phyloP scores from a whole-genome alignment of 2,113 vertebrate species.

The Tiliqua scincoides region DNA sequence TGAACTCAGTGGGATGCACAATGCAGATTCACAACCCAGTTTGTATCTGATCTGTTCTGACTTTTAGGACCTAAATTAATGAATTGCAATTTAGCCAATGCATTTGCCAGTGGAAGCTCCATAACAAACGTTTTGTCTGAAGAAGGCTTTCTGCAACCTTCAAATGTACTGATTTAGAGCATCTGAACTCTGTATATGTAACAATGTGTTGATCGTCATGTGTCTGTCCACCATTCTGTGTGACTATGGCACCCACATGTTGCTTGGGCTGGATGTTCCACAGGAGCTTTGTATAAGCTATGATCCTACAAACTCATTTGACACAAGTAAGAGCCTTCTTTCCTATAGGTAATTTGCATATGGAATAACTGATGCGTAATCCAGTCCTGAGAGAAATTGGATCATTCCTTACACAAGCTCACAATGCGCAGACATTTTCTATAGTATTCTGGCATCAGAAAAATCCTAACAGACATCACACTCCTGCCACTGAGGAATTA shows the following conservation, averaged over 20 bases:
- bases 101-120: not conserved
- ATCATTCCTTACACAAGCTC: slow-evolving; percentile 40
- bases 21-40: too few relatives aligned
- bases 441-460: slow-evolving; percentile 44
- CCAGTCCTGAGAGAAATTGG: not conserved
- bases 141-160: not conserved
- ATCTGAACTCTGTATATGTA: not conserved
- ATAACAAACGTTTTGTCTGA: not conserved
- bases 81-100: not conserved
- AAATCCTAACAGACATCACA: slow-evolving; percentile 37
- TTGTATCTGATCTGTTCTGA: not conserved
- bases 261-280: not conserved
- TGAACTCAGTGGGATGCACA: not conserved
- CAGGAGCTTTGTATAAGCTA: not conserved
- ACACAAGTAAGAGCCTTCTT: not conserved
- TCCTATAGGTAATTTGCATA: not conserved
- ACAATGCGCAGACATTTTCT: slow-evolving; percentile 30
- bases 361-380: not conserved
- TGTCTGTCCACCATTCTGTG: not conserved
- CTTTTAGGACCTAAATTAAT: not conserved
- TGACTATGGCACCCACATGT: not conserved
- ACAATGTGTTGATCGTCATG: too few relatives aligned
- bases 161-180: not conserved
- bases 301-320: not conserved
- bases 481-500: slow-evolving; percentile 29